Conservation (phyloP, 2,113 vertebrate species). For the Amphiprion ocellaris region DNA sequence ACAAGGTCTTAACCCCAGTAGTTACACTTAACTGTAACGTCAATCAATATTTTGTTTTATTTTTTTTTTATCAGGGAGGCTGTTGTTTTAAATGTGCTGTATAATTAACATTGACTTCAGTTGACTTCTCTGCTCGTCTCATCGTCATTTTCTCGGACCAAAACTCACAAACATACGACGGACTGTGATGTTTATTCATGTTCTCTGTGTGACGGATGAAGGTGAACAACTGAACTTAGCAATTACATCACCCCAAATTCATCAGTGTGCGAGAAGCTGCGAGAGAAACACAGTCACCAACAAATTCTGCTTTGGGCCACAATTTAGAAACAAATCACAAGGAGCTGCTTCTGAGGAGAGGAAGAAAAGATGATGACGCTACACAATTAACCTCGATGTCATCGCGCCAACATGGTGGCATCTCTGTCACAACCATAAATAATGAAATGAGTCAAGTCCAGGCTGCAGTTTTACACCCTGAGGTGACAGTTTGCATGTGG, state of each 20-base stretch:
- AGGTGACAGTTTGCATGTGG: no score
- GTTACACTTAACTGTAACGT: no score
- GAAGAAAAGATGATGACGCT: neutral
- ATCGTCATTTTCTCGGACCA: no score
- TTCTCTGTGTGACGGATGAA: neutral
- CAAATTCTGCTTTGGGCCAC: neutral
- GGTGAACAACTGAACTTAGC: neutral
- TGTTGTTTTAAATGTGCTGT: no score
- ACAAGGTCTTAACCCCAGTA: no score
- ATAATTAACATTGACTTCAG: no score
- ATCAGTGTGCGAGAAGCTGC: neutral
- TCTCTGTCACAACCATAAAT: neutral
- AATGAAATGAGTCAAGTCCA: neutral
- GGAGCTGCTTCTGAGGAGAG: neutral
- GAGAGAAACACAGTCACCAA: conserved; percentile 7
- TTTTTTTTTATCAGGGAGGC: no score
- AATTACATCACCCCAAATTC: neutral
- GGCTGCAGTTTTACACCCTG: neutral
- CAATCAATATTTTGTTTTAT: no score
- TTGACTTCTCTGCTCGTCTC: no score
- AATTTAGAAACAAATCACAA: conserved; percentile 9
- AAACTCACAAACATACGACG: neutral
- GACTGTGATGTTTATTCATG: neutral
- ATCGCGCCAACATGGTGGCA: rapidly evolving
- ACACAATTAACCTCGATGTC: conserved; percentile 5